Percentiles rank a stretch among this genome's conserved stretches.
Conservation (phyloP, 2,113 vertebrate species). For the Panurus biarmicus region DNA sequence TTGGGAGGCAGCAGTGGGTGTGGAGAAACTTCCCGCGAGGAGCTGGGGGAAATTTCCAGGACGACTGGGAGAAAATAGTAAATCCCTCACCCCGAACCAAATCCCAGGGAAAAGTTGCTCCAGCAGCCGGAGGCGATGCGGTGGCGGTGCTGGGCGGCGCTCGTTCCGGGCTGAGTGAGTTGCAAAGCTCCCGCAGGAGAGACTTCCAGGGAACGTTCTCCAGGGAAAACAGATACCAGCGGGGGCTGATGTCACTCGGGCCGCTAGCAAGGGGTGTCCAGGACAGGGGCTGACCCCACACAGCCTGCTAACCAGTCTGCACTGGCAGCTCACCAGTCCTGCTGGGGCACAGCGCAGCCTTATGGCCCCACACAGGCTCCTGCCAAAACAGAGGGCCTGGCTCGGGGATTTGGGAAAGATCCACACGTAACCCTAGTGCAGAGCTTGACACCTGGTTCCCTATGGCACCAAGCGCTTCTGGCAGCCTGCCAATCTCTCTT, state of each 20-base stretch:
- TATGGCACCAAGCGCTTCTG: neutral
- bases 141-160: neutral
- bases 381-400: neutral
- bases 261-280: fast-evolving
- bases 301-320: neutral
- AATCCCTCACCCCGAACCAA: neutral
- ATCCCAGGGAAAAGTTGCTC: neutral
- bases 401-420: neutral
- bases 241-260: neutral
- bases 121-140: neutral
- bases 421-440: neutral
- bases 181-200: neutral
- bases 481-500: neutral
- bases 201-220: neutral
- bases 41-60: neutral
- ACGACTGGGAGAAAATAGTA: neutral
- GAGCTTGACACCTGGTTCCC: neutral
- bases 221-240: neutral
- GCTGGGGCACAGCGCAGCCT: neutral
- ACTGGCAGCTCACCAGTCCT: neutral
- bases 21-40: neutral
- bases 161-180: neutral
- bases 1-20: neutral
- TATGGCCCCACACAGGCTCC: fast-evolving
- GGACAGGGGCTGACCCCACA: neutral